Base-by-base conservation (phyloP, 2,113 vertebrate genomes). In the Rousettus leschenaultii region DNA sequence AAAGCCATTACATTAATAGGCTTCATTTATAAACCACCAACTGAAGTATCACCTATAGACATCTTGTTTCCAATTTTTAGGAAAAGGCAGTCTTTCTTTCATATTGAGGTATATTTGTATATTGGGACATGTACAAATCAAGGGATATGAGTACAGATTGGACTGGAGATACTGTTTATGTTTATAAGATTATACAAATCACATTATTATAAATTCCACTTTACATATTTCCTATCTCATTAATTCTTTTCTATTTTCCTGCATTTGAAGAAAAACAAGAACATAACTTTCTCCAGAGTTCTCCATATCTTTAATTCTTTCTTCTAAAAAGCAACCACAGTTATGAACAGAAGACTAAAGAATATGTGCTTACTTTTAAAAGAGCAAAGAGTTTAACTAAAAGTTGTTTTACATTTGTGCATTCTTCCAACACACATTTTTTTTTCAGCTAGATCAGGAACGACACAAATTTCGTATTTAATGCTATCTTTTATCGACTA, bases 1-100 rank as follows among this genome's bases (percentile, higher is more conserved):
- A 95, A 96, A 94, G 83, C 11, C 8, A 40, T 89, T 95, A 35
- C 14, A 80, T 84, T 95, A 96, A 87, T 95, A 94, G 59, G 24
- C 55, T 71, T 97, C 77, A 85, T 83, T 96, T 95, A 90, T 80
- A 89, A 96, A 75, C 38, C 79, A 82, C 70, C 63, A 94, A 43
- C 77, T 70, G 53, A 95, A 86, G 26, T 51, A 88, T 86, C 68
- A 78, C 73, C n/a, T 86, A 63, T 28, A 55, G 24, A 91, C 30
- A 51, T 40, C 9, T 7, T 83, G 7, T 86, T 91, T 91, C 9
- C 35, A 74, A 71, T 82, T 94, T 95, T 93, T 16, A 66, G 88
- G 53, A 66, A 78, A 95, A 55, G 22, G 43, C 6, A 91, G 9
- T 61, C 45, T 84, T 75, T 70, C 33, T 53, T 84, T 77, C 73